Evolutionary conservation across 2,113 vertebrate genomes (phyloP).

Genomic region (Arizona elegans): DNA sequence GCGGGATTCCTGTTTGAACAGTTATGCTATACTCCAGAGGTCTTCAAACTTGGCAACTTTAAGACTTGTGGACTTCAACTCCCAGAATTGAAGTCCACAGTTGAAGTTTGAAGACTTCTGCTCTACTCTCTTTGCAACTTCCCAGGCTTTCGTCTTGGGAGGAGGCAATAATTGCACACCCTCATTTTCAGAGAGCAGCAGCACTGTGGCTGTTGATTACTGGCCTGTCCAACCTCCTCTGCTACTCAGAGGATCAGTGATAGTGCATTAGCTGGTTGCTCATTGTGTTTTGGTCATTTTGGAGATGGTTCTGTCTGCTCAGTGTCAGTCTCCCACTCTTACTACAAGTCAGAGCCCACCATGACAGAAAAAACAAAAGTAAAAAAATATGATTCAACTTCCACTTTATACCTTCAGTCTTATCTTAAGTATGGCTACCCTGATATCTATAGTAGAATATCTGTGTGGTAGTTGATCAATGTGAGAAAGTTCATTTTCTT

Average conservation of each 20-base stretch:
- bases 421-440: not conserved
- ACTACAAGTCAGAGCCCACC: not conserved
- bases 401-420: not conserved
- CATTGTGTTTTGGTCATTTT: not conserved
- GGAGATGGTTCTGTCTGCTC: not conserved
- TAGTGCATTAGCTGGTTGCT: not conserved
- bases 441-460: not conserved
- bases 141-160: not conserved
- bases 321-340: not conserved
- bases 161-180: not conserved
- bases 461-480: not conserved
- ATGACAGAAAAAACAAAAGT: not conserved
- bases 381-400: not conserved
- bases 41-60: no score
- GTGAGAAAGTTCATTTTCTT: not conserved
- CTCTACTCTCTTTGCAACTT: not conserved
- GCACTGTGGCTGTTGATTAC: not conserved
- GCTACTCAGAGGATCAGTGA: not conserved
- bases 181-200: not conserved
- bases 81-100: no score
- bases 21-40: not conserved
- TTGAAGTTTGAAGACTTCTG: not conserved
- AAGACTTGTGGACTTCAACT: no score
- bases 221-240: not conserved
- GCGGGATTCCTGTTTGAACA: not conserved